A percentile compares a stretch with the other conserved stretches of the same genome.
Conservation (phyloP, 2,797 vertebrate species). For the Miichthys miiuy region DNA sequence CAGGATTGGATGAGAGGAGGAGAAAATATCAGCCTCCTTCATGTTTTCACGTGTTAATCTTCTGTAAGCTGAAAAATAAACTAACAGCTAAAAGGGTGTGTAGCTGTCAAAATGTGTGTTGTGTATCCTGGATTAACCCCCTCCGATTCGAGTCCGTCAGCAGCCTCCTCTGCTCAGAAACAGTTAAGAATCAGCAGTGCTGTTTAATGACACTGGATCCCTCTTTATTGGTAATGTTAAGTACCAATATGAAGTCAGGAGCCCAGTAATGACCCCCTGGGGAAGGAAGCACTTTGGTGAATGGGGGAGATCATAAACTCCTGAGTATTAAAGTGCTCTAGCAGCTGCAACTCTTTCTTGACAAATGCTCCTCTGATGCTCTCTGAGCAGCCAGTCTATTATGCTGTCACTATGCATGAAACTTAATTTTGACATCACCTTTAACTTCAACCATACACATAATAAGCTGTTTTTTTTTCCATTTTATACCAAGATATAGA, state of each 20-base stretch:
- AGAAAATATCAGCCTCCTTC: not conserved
- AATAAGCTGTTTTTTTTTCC: no score
- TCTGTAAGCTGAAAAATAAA: slow-evolving; percentile 7
- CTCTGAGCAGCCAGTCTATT: slow-evolving; percentile 38
- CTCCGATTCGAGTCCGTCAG: slow-evolving; percentile 39
- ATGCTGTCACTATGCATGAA: not conserved
- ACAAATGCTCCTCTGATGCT: slow-evolving; percentile 69
- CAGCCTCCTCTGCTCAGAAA: slow-evolving; percentile 55
- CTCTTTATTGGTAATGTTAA: slow-evolving; percentile 82
- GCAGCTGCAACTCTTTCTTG: slow-evolving; percentile 79
- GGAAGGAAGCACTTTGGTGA: slow-evolving; percentile 71
- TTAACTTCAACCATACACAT: no score
- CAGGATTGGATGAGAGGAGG: not conserved
- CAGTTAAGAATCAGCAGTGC: slow-evolving; percentile 60
- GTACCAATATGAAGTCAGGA: slow-evolving; percentile 80
- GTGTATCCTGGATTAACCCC: slow-evolving; percentile 50
- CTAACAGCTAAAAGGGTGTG: not conserved
- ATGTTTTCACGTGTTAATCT: slow-evolving; percentile 7
- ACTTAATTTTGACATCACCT: not conserved
- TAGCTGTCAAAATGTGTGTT: slow-evolving; percentile 8
- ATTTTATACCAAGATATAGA: not conserved
- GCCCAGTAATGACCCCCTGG: slow-evolving; percentile 80
- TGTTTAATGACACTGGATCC: slow-evolving; percentile 78
- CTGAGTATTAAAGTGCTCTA: slow-evolving; percentile 73
- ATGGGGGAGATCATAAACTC: slow-evolving; percentile 74